Evolutionary conservation across 92 coral and sea anemone genomes (phyloP).

Genomic region (Zoanthus sociatus): DNA sequence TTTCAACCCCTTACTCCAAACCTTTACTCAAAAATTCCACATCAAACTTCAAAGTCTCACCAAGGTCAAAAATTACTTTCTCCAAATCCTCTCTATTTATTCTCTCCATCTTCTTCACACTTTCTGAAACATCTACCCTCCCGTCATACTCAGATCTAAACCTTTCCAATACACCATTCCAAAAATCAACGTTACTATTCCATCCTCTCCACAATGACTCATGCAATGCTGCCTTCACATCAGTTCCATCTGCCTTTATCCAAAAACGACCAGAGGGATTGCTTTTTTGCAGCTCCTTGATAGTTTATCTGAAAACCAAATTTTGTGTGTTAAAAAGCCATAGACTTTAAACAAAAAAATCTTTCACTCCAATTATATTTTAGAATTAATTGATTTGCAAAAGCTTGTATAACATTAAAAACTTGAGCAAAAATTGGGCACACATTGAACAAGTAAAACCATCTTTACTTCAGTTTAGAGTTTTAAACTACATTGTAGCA

Average conservation of each 20-base stretch:
- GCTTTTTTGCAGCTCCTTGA: background rate
- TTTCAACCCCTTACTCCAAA: slow-evolving; percentile 43
- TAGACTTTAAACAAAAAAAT: background rate
- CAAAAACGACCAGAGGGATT: slow-evolving; percentile 28
- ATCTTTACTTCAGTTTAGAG: background rate
- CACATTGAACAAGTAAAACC: background rate
- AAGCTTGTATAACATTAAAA: background rate
- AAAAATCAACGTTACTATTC: slow-evolving; percentile 44
- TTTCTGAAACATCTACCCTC: slow-evolving; percentile 23
- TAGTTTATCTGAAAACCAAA: slow-evolving; percentile 23
- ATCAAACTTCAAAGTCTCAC: slow-evolving; percentile 38
- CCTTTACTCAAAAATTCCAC: slow-evolving; percentile 58
- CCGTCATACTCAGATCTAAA: slow-evolving; percentile 34
- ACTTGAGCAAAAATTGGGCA: background rate
- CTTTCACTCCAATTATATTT: background rate
- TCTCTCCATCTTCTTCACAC: slow-evolving; percentile 17
- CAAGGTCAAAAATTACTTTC: slow-evolving; percentile 2
- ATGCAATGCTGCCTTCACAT: slow-evolving; percentile 48
- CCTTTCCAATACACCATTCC: slow-evolving; percentile 32
- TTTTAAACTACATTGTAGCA: background rate
- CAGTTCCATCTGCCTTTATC: slow-evolving; percentile 48
- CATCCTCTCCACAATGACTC: slow-evolving; percentile 19
- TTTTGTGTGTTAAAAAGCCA: background rate
- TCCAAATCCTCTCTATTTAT: slow-evolving; percentile 18
- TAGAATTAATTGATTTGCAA: background rate